A percentile compares a stretch with the other conserved stretches of the same genome.
These are phyloP conservation scores for Muntiacus muntjak DNA, from an alignment of 2,113 vertebrate genomes.

Conservation along the genomic window DNA sequence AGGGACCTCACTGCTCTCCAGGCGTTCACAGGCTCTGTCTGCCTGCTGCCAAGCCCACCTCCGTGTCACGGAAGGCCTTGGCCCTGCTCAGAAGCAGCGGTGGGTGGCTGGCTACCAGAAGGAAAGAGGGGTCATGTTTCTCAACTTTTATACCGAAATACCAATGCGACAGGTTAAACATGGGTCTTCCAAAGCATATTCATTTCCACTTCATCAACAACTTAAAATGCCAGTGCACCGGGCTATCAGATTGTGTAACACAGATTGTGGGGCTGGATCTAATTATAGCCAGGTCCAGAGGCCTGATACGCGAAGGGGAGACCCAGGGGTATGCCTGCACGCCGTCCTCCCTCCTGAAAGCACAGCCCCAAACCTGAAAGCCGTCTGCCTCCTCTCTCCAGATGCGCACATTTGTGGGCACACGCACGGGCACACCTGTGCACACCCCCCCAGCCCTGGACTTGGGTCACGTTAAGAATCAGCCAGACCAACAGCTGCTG, in stretches of 20 bases:
- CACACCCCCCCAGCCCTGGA: rapidly evolving
- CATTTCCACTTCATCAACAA: constrained; percentile 41
- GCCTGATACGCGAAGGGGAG: rapidly evolving
- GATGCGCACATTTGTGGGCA: no score
- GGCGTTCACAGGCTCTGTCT: neutral
- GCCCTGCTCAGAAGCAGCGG: neutral
- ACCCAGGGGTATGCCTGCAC: rapidly evolving
- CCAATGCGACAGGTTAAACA: neutral
- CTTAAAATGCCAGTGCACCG: neutral
- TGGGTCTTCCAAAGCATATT: neutral
- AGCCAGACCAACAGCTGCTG: neutral
- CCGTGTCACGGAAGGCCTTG: neutral
- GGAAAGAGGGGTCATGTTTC: neutral
- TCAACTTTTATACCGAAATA: neutral
- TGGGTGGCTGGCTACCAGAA: rapidly evolving
- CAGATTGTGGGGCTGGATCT: neutral
- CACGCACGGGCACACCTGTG: rapidly evolving
- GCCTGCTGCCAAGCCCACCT: rapidly evolving
- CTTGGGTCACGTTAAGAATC: neutral
- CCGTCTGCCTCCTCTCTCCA: rapidly evolving
- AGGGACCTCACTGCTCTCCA: neutral
- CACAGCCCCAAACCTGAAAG: no score
- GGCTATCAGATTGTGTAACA: neutral
- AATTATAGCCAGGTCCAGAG: neutral
- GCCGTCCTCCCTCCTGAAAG: neutral